Evolutionary conservation across 2,797 vertebrate species (phyloP), one percentile per base, ranked within the genome.

Genomic region (Scyliorhinus canicula): DNA sequence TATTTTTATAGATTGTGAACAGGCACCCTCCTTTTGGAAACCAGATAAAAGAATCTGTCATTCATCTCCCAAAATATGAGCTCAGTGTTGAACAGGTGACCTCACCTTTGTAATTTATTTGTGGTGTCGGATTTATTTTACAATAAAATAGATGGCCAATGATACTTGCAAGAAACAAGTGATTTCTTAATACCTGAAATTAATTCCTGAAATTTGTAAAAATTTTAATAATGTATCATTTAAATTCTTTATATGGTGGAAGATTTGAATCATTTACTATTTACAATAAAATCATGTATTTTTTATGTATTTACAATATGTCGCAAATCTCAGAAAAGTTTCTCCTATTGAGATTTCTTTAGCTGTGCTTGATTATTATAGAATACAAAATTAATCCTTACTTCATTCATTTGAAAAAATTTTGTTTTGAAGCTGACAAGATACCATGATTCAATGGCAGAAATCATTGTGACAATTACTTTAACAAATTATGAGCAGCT

Each of bases 11-110:
- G 99, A 98, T 99, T 97, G 97, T 99, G 95, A 99, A 98, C 96
- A 98, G 99, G 96, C 98, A 99, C 95, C 99, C 99, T 88, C 99
- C 98, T 47, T 99, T 99, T 98, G 99, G 99, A 96, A 99, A 98
- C 96, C 99, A 99, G 96, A 99, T 99, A 97, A 99, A 97, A 97
- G 99, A 99, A 95, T 97, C 98, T 95, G 97, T 99, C 96, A 96
- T 97, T 57, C 96, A 98, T 96, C 98, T 99, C 95, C 99, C 99
- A 19, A 99, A 98, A 97, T 99, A 99, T 95, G 97, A 98, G 96
- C 96, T 99, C 95, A 96, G 96, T 95, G 95, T 99, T 96, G 97
- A 99, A 95, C 99, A 99, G 99, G 99, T 99, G 97, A 96, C 40
- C 3, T 65, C 67, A 63, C n/a, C 35, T 93, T 95, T 69, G 35